Percentiles rank a stretch among this genome's conserved stretches.
These are phyloP conservation scores for Caenorhabditis briggsae DNA, from an alignment of 1,140 invertebrate genomes.

Conservation along the genomic window DNA sequence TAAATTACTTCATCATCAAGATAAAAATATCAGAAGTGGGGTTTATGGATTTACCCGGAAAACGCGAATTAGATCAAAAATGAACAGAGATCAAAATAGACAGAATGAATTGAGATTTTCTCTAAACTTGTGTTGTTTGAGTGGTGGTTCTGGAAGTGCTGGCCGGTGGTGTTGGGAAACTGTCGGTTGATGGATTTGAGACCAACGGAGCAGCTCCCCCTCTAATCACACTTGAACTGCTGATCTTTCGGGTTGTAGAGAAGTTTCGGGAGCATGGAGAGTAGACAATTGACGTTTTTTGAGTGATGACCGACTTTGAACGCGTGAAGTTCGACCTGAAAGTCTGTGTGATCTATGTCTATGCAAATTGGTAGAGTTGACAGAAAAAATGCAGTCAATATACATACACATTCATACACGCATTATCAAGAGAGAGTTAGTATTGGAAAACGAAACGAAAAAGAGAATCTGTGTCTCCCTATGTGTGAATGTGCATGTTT, in stretches of 20 bases:
- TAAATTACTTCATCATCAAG: too few species aligned
- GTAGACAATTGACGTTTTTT: slow-evolving; percentile 62
- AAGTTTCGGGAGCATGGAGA: slow-evolving; percentile 58
- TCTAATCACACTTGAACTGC: slow-evolving; percentile 24
- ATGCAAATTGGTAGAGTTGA: not conserved
- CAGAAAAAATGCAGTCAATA: not conserved
- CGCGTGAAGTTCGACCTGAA: slow-evolving; percentile 56
- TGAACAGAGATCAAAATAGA: not conserved
- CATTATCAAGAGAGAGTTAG: slow-evolving; percentile 12
- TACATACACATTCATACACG: slow-evolving; percentile 25
- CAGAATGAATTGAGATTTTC: not conserved
- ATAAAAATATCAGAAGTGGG: too few species aligned
- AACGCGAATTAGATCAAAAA: not conserved
- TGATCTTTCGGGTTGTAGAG: slow-evolving; percentile 45
- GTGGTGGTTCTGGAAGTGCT: not conserved
- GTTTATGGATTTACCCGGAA: not conserved
- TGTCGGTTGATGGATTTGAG: slow-evolving; percentile 8
- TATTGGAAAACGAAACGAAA: not conserved
- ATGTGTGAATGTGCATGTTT: slow-evolving; percentile 16
- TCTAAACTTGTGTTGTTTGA: slow-evolving; percentile 26
- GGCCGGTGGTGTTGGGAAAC: slow-evolving; percentile 21
- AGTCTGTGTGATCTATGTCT: slow-evolving; percentile 40
- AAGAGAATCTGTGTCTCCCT: not conserved
- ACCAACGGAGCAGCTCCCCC: not conserved
- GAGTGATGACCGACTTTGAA: slow-evolving; percentile 59